These are phyloP conservation scores for Arremon brunneinucha DNA, from an alignment of 2,797 vertebrate genomes.

Conservation along the genomic window DNA sequence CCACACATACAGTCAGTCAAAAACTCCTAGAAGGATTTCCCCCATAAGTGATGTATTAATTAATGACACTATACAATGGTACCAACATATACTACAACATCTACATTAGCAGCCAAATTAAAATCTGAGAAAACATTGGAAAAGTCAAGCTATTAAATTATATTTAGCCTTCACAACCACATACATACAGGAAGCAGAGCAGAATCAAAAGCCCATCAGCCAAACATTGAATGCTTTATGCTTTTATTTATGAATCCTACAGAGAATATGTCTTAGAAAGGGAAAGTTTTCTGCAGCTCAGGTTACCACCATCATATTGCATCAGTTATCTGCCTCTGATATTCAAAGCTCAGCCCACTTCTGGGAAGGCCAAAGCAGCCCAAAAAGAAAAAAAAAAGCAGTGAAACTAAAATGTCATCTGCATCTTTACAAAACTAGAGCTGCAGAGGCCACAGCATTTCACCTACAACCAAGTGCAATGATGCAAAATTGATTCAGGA, in stretches of 20 bases:
- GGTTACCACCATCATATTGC: neutral
- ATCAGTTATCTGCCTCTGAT: neutral
- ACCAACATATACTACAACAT: neutral
- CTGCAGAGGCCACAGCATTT: neutral
- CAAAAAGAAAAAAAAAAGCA: too few relatives aligned
- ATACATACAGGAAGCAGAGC: neutral
- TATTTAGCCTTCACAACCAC: neutral
- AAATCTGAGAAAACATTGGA: neutral
- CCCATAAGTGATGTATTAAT: neutral
- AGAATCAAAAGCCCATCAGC: rapidly evolving
- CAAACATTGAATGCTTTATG: neutral
- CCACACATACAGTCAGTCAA: neutral
- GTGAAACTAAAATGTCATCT: too few relatives aligned
- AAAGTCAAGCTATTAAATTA: neutral
- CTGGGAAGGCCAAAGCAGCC: neutral
- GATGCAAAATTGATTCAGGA: neutral
- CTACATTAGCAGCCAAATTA: neutral
- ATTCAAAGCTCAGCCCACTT: neutral
- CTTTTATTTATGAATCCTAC: neutral
- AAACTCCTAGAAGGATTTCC: neutral
- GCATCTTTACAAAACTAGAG: neutral
- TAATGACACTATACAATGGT: neutral
- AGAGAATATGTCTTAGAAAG: neutral
- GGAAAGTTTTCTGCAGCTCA: neutral
- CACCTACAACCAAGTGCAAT: neutral